Evolutionary conservation across 1,140 invertebrate species (phyloP).

Genomic region (Trichogramma pretiosum): DNA sequence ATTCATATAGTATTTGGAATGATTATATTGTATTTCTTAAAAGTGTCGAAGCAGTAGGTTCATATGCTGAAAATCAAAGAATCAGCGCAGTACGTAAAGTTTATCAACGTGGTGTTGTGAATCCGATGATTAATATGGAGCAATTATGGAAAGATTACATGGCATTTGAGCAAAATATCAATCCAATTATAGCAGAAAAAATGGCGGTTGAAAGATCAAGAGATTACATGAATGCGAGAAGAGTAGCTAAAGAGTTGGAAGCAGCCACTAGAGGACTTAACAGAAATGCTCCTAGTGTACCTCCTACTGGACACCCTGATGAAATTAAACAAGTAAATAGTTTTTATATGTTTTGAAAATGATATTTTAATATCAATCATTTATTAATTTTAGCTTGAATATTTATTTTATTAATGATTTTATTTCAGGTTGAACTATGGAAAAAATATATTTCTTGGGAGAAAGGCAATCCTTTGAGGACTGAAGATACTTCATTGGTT

Average conservation of each 20-base stretch:
- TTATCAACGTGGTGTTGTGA: slow-evolving; percentile 90
- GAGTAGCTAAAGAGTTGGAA: slow-evolving; percentile 96
- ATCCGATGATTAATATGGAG: slow-evolving; percentile 97
- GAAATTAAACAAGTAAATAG: slow-evolving; percentile 82
- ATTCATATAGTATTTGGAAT: slow-evolving; percentile 92
- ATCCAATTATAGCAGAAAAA: slow-evolving; percentile 91
- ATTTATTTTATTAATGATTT: no score
- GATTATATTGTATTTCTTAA: slow-evolving; percentile 98
- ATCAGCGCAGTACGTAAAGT: slow-evolving; percentile 95
- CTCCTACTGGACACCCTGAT: slow-evolving; percentile 82
- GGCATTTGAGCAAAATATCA: slow-evolving; percentile 87
- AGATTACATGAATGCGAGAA: slow-evolving; percentile 95
- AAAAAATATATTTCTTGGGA: slow-evolving; percentile 98
- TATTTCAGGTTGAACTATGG: slow-evolving; percentile 92
- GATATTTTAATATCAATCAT: not conserved
- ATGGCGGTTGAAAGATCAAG: slow-evolving; percentile 83
- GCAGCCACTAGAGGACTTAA: slow-evolving; percentile 90
- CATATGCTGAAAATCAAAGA: slow-evolving; percentile 98
- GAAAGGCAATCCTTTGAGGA: slow-evolving; percentile 88
- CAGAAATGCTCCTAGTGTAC: slow-evolving; percentile 85
- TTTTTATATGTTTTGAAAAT: no score
- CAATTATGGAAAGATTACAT: slow-evolving; percentile 98
- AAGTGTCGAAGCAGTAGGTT: slow-evolving; percentile 91
- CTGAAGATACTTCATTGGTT: slow-evolving; percentile 88
- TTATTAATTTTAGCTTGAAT: not conserved